Evolutionary conservation across 1,140 invertebrate species (phyloP), one percentile per base, ranked within the genome.

Genomic region (Drosophila neocordata): DNA sequence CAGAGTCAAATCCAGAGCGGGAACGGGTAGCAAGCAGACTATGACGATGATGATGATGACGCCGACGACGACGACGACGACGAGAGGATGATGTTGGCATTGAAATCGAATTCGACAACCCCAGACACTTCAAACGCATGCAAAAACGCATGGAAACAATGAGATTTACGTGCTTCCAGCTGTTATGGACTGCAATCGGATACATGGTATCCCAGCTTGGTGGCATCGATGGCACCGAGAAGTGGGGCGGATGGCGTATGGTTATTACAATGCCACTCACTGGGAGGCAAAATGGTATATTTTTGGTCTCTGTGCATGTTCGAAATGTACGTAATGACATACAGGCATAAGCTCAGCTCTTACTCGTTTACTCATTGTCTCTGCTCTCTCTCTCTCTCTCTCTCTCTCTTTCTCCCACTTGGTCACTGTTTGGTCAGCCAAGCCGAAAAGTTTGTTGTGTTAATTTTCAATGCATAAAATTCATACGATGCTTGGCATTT

Each of bases 361-460:
- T 9, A 31, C 58, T 57, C 68, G 80, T 22, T 57, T 24, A 12
- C 22, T 44, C 13, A n/a, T n/a, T n/a, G n/a, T n/a, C n/a, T n/a
- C 22, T 24, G 22, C 22, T 3, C 44, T 3, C 15, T 48, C 41
- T 8, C 52, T n/a, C n/a, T n/a, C n/a, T n/a, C n/a, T n/a, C n/a
- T n/a, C n/a, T n/a, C n/a, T n/a, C n/a, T n/a, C n/a, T n/a, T n/a
- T n/a, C n/a, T n/a, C n/a, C 24, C 63, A 70, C 73, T 79, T 79
- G 77, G 73, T 61, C 37, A 31, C 3, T 67, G 63, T 69, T 74
- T 79, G 81, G 76, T 48, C 77, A 77, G 65, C 52, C 81, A 77
- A 85, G 77, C 77, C 73, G 72, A 85, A 85, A 85, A 85, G 81
- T 85, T 85, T 85, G 81, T 81, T 85, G 81, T 85, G 81, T 85